Evolutionary conservation across 2,113 vertebrate genomes (phyloP), one percentile per base, ranked within the genome.

Genomic region (Cottus gobio): DNA sequence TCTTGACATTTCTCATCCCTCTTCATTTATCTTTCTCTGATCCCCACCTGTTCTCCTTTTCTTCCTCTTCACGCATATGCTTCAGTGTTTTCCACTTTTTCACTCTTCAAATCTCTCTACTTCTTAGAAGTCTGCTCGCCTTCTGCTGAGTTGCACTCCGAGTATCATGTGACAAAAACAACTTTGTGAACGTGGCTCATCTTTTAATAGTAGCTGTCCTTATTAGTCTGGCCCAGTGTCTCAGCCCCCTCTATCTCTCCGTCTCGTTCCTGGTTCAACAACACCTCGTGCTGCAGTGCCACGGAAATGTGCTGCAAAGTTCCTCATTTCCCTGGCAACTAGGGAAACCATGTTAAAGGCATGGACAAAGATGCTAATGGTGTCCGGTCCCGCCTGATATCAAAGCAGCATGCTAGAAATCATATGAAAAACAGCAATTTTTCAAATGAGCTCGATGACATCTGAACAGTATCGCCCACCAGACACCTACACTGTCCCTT

Each of bases 161-260:
- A 65, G 82, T 85, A 72, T 93, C 86, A 86, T 82, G 79, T 91
- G 79, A 85, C 87, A 77, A 44, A 79, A 91, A 91, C 82, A 90
- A 86, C 82, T 89, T 48, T 54, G 80, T 88, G 80, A 89, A 83
- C 52, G 34, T 76, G 80, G 71, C 76, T 72, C 20, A 7, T 90
- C 91, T 89, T 92, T 90, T 87, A 90, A 92, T 87, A 90, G 87
- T 65, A 68, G 76, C 83, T 85, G 84, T 81, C 90, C 89, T 85
- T 70, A 42, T 88, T 91, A 83, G 88, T 71, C 75, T 85, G 15
- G 48, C 66, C 75, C 74, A 75, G 68, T 36, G 65, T 86, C 82
- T 71, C 79, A 0, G 30, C 77, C 71, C 61, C 68, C 66, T 69
- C 57, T 48, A 7, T 50, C 80, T 67, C 76, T 74, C 56, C 71